Percentiles rank a stretch among this genome's conserved stretches.
These are phyloP conservation scores for Hylaeus anthracinus DNA, from an alignment of 1,140 invertebrate genomes.

Conservation along the genomic window DNA sequence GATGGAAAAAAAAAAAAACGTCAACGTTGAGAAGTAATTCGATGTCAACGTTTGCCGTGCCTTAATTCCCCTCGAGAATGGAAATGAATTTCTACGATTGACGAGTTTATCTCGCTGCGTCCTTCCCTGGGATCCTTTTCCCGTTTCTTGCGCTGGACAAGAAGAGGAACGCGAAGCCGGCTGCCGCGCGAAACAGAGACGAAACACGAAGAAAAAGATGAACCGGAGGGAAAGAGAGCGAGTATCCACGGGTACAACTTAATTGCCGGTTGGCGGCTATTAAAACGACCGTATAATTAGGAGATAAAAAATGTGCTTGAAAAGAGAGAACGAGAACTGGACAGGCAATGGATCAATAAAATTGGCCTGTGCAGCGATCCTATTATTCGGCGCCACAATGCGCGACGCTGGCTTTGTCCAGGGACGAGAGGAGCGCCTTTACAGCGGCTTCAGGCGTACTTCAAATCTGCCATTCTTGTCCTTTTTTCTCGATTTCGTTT, in stretches of 20 bases:
- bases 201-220: background rate
- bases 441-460: background rate
- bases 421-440: background rate
- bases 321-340: background rate
- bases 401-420: constrained; percentile 14
- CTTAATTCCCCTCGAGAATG: constrained; percentile 52
- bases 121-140: constrained; percentile 2
- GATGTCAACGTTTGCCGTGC: background rate
- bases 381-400: constrained; percentile 17
- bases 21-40: constrained; percentile 16
- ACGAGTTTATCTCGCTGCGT: constrained; percentile 13
- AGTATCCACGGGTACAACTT: constrained; percentile 35
- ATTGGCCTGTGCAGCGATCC: constrained; percentile 43
- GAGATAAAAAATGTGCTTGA: constrained; percentile 35
- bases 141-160: background rate
- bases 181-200: background rate
- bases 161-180: background rate
- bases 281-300: constrained; percentile 47
- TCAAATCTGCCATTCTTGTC: background rate
- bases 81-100: constrained; percentile 35
- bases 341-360: constrained; percentile 47
- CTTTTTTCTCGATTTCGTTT: background rate
- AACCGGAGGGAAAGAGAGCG: constrained; percentile 4
- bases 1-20: constrained; percentile 25
- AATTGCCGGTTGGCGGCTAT: constrained; percentile 54